phyloP scores from a whole-genome alignment of 2,797 vertebrate genomes.

The Salmo trutta region DNA sequence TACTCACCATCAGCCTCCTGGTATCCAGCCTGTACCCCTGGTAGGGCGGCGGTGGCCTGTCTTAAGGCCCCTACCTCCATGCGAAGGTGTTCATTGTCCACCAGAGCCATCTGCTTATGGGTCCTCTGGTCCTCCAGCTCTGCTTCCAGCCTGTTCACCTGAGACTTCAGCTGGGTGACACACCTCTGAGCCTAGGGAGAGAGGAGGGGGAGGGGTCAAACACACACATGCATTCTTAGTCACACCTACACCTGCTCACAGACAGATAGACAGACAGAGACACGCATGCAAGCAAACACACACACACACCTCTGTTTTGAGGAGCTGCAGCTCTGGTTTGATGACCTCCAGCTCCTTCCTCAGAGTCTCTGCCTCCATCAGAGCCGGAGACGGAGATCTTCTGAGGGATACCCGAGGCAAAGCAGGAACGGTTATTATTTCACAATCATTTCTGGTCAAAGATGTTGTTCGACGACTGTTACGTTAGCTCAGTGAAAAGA shows the following conservation, averaged over 20 bases:
- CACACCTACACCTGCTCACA: background rate
- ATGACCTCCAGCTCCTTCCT: conserved; percentile 63
- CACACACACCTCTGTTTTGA: conserved; percentile 61
- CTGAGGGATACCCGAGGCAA: background rate
- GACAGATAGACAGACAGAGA: conserved; percentile 17
- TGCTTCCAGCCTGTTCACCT: conserved; percentile 72
- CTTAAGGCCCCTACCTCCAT: conserved; percentile 86
- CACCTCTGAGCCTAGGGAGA: conserved; percentile 71
- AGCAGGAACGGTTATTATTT: background rate
- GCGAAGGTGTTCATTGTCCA: conserved; percentile 88
- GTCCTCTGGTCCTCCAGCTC: conserved; percentile 73
- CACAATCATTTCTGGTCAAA: background rate
- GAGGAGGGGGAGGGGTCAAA: background rate
- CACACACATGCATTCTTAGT: conserved; percentile 10
- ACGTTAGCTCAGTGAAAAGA: background rate
- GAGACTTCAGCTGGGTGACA: conserved; percentile 66
- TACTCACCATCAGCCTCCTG: conserved; percentile 91
- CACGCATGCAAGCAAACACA: background rate
- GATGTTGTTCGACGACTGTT: background rate
- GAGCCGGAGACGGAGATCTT: background rate
- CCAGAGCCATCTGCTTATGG: conserved; percentile 86
- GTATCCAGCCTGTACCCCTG: conserved; percentile 86
- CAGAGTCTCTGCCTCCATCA: conserved; percentile 42
- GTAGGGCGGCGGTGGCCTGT: conserved; percentile 76
- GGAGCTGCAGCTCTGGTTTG: conserved; percentile 67